These are phyloP conservation scores for Indri indri DNA, from an alignment of 2,113 vertebrate genomes.

Conservation along the genomic window DNA sequence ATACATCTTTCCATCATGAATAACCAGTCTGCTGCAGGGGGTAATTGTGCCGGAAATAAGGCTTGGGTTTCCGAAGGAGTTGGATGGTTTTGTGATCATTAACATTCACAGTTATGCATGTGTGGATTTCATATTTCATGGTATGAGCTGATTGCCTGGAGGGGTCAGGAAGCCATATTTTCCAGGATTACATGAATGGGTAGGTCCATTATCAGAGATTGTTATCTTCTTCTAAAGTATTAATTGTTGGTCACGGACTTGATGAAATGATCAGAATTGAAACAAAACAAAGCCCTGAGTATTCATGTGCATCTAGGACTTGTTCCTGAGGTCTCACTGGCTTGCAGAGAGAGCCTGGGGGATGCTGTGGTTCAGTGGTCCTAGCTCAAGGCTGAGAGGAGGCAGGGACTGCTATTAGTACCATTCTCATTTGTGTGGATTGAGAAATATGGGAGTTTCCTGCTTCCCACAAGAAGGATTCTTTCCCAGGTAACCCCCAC, in stretches of 20 bases:
- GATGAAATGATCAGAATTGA: constrained; percentile 36
- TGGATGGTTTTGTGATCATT: constrained; percentile 68
- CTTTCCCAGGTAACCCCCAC: not conserved
- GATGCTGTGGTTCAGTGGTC: not conserved
- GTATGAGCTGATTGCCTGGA: constrained; percentile 52
- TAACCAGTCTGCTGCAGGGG: constrained; percentile 33
- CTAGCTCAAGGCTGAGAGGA: not conserved
- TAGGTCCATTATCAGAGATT: constrained; percentile 30
- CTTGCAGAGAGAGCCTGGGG: not conserved
- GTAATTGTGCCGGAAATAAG: constrained; percentile 64
- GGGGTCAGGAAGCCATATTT: constrained; percentile 57
- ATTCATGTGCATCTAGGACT: not conserved
- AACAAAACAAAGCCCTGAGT: constrained; percentile 24
- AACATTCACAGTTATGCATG: constrained; percentile 41
- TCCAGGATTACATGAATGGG: constrained; percentile 39
- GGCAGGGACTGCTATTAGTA: not conserved
- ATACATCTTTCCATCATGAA: constrained; percentile 51
- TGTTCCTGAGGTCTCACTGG: not conserved
- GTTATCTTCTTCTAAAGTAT: constrained; percentile 45
- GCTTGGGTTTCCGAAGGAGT: constrained; percentile 44
- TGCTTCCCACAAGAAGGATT: not conserved
- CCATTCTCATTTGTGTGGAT: not conserved
- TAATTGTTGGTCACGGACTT: constrained; percentile 46
- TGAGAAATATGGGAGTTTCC: not conserved
- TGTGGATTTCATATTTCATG: constrained; percentile 62